Evolutionary conservation across 2,113 vertebrate species (phyloP).

Genomic region (Syngnathus typhle): DNA sequence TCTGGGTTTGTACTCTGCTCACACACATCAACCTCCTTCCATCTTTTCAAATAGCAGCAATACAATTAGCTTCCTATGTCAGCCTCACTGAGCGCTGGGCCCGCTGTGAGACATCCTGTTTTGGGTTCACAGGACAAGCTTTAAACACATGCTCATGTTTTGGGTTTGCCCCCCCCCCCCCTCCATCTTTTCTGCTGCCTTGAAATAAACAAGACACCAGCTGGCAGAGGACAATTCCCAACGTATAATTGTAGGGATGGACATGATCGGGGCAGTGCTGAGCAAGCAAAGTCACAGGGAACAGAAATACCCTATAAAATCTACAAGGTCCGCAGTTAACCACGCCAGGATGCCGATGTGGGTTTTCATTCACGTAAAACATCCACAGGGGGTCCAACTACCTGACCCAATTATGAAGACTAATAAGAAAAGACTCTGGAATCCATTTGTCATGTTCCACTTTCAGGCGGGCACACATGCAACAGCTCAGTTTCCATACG

Average conservation of each 20-base stretch:
- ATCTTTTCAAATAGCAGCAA: constrained; percentile 24
- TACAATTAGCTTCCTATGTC: constrained; percentile 59
- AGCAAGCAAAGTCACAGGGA: constrained; percentile 19
- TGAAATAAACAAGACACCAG: constrained; percentile 55
- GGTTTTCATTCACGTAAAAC: constrained; percentile 32
- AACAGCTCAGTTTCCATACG: constrained; percentile 3
- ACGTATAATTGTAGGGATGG: constrained; percentile 30
- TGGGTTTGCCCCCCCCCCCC: constrained; percentile 29
- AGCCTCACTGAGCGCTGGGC: constrained; percentile 44
- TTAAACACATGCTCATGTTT: constrained; percentile 63
- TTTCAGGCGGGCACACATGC: neutral
- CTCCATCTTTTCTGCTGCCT: neutral
- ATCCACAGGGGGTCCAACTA: constrained; percentile 28
- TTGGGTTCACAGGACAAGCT: constrained; percentile 57
- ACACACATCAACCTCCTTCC: neutral
- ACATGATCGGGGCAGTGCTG: constrained; percentile 18
- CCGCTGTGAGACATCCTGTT: constrained; percentile 72
- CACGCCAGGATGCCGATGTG: constrained; percentile 43
- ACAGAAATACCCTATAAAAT: neutral
- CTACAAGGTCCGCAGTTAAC: neutral
- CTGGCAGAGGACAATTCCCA: constrained; percentile 34
- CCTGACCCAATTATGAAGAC: constrained; percentile 16
- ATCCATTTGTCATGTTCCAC: constrained; percentile 6
- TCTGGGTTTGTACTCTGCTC: neutral
- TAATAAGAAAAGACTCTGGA: constrained; percentile 13